These are phyloP conservation scores for Halictus rubicundus DNA, from an alignment of 1,140 invertebrate genomes.

Conservation along the genomic window DNA sequence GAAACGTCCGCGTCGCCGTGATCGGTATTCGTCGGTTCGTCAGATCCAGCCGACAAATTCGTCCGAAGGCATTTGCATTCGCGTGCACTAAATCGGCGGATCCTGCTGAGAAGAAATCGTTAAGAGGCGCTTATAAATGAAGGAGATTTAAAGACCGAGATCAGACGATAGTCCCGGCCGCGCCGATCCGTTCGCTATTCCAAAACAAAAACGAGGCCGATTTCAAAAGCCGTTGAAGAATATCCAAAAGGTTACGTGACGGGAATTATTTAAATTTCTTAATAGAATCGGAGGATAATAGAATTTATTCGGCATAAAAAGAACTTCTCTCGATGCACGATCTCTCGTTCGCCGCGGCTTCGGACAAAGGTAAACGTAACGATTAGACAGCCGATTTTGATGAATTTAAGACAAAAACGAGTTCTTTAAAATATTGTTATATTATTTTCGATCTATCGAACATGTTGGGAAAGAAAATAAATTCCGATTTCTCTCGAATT, in stretches of 20 bases:
- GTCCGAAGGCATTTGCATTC: slow-evolving; percentile 62
- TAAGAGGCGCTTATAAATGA: slow-evolving; percentile 68
- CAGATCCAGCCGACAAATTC: slow-evolving; percentile 65
- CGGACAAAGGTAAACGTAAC: no score
- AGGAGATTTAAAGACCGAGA: slow-evolving; percentile 65
- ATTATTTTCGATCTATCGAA: no score
- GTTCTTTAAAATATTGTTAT: no score
- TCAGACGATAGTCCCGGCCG: slow-evolving; percentile 56
- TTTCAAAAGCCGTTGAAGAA: slow-evolving; percentile 23
- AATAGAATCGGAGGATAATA: neutral
- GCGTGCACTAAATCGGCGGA: slow-evolving; percentile 63
- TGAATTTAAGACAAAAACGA: no score
- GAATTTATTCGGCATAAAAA: neutral
- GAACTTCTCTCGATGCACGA: no score
- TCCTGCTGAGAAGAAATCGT: slow-evolving; percentile 62
- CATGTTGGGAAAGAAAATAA: no score
- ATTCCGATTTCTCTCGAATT: no score
- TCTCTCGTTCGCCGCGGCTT: no score
- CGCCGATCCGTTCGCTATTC: slow-evolving; percentile 15
- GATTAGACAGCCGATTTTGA: no score
- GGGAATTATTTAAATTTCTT: slow-evolving; percentile 32
- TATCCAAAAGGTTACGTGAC: slow-evolving; percentile 13
- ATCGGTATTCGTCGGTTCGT: slow-evolving; percentile 49
- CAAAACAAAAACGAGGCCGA: slow-evolving; percentile 40
- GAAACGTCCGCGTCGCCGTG: slow-evolving; percentile 51